Conservation (phyloP, 2,797 vertebrate species). For the Melanogrammus aeglefinus region DNA sequence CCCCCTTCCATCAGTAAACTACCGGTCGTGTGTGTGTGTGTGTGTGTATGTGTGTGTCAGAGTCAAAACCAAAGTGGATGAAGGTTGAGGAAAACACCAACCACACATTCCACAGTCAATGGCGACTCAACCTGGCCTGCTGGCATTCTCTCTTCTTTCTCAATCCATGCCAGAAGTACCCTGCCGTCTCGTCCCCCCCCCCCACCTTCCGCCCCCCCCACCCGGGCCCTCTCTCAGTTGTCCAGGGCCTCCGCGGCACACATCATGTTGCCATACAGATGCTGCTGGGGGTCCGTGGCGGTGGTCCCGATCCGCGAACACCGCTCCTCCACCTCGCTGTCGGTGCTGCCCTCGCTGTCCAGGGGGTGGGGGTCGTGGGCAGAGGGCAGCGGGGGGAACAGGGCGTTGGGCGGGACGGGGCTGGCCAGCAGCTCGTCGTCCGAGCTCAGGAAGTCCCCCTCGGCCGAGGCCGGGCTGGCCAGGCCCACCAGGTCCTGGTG, state of each 20-base stretch:
- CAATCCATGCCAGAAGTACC: slow-evolving; percentile 6
- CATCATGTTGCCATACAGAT: slow-evolving; percentile 70
- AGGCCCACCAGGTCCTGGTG: slow-evolving; percentile 84
- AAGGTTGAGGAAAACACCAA: background rate
- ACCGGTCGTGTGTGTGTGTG: background rate
- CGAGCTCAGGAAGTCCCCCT: slow-evolving; percentile 91
- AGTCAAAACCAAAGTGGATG: background rate
- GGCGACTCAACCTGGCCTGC: background rate
- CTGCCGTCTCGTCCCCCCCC: background rate
- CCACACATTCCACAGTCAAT: background rate
- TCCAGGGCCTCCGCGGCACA: slow-evolving; percentile 71
- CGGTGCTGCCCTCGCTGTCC: slow-evolving; percentile 88
- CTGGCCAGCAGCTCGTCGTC: slow-evolving; percentile 89
- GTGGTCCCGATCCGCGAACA: background rate
- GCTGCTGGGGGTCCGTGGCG: slow-evolving; percentile 53
- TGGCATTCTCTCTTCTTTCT: background rate
- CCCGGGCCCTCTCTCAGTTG: slow-evolving; percentile 65
- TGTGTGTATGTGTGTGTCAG: background rate
- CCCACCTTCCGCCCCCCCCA: too few relatives aligned
- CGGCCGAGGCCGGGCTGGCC: slow-evolving; percentile 78
- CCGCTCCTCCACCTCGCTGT: slow-evolving; percentile 84
- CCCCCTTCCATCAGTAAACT: background rate
- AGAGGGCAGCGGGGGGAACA: slow-evolving; percentile 77
- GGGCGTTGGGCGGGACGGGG: slow-evolving; percentile 77
- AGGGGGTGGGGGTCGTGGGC: slow-evolving; percentile 75